Conservation (phyloP, 2,797 vertebrate species). For the Melanogrammus aeglefinus region DNA sequence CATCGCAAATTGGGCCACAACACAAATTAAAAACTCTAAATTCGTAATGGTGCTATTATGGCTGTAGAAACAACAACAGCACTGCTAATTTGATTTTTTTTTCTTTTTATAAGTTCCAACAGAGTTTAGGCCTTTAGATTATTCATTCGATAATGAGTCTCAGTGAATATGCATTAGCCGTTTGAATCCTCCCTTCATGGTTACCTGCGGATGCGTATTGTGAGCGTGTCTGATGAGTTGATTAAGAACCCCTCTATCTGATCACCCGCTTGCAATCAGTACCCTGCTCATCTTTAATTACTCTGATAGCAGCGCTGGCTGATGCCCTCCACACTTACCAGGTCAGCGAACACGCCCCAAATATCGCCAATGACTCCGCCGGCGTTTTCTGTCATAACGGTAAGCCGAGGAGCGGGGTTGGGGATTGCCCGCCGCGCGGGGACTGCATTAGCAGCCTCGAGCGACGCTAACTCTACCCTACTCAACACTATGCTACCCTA, state of each 20-base stretch:
- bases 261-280: background rate
- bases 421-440: constrained; percentile 8
- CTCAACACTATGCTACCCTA: background rate
- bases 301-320: constrained; percentile 53
- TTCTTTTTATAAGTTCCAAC: background rate
- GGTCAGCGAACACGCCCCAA: constrained; percentile 58
- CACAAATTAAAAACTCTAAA: background rate
- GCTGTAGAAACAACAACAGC: no score
- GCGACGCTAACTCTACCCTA: background rate
- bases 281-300: constrained; percentile 59
- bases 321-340: constrained; percentile 56
- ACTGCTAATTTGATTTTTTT: no score
- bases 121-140: background rate
- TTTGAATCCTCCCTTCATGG: background rate
- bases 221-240: constrained; percentile 19
- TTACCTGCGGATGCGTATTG: background rate
- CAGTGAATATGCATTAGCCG: background rate
- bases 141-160: background rate
- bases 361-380: constrained; percentile 40
- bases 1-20: background rate
- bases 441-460: background rate
- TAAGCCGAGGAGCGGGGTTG: constrained; percentile 31
- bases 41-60: background rate
- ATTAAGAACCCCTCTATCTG: constrained; percentile 25
- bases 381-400: constrained; percentile 22